Conservation (phyloP, 2,888 invertebrate genomes). For the Polydrusus pterygomalis region DNA sequence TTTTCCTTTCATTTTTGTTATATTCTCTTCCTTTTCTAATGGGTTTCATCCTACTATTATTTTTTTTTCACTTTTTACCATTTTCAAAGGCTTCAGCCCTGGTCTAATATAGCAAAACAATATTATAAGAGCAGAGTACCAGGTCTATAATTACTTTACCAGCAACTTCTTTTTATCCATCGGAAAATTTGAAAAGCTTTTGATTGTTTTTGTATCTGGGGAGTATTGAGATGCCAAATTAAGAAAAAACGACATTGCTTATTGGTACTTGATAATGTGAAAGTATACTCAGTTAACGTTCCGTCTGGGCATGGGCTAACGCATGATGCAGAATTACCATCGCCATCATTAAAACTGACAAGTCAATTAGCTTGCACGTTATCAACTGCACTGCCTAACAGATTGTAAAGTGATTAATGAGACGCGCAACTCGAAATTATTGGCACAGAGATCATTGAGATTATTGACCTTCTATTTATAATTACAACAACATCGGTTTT, state of each 20-base stretch:
- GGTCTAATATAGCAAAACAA: too few relatives aligned
- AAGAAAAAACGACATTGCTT: background rate
- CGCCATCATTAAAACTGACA: conserved; percentile 50
- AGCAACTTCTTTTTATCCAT: too few relatives aligned
- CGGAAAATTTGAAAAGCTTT: too few relatives aligned
- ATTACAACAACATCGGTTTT: conserved; percentile 38
- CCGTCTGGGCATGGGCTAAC: conserved; percentile 1
- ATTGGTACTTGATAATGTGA: conserved; percentile 4
- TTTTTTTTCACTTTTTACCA: too few relatives aligned
- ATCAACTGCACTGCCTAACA: conserved; percentile 41
- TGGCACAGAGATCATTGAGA: conserved; percentile 49
- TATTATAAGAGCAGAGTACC: too few relatives aligned
- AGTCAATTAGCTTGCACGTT: conserved; percentile 48
- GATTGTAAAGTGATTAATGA: conserved; percentile 54
- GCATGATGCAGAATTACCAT: conserved; percentile 45
- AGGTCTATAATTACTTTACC: too few relatives aligned
- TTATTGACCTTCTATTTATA: conserved; percentile 54
- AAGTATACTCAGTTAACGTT: conserved; percentile 8
- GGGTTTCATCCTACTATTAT: too few relatives aligned
- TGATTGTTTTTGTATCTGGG: too few relatives aligned
- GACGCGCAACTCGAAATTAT: conserved; percentile 45
- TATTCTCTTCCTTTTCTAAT: too few relatives aligned
- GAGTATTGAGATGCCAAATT: too few relatives aligned
- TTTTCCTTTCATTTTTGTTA: too few relatives aligned
- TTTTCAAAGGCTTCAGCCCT: too few relatives aligned